A percentile compares a stretch with the other conserved stretches of the same genome.
These are phyloP conservation scores for Argopecten irradians DNA, from an alignment of 1,140 invertebrate species.

Conservation along the genomic window DNA sequence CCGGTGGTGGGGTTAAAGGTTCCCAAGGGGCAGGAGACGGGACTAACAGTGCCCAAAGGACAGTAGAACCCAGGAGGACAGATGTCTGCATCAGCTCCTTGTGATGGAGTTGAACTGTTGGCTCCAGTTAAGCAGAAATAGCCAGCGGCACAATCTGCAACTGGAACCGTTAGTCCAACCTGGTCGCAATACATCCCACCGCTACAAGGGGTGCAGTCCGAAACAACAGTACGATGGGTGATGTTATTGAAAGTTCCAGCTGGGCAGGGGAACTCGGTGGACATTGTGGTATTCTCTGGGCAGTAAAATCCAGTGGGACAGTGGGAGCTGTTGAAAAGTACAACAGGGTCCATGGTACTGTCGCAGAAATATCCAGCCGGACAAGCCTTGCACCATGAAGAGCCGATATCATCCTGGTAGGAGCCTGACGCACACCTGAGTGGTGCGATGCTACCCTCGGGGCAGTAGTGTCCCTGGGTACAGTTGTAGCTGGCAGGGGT, in stretches of 20 bases:
- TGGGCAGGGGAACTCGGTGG: constrained; percentile 68
- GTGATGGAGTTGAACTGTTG: constrained; percentile 65
- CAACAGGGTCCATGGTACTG: constrained; percentile 65
- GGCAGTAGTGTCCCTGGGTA: constrained; percentile 71
- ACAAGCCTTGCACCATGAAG: constrained; percentile 67
- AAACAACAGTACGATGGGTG: constrained; percentile 59
- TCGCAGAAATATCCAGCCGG: constrained; percentile 73
- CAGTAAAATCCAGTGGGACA: constrained; percentile 72
- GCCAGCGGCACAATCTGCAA: constrained; percentile 66
- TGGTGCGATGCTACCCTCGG: constrained; percentile 58
- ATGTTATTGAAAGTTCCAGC: constrained; percentile 71
- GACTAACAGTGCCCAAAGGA: constrained; percentile 58
- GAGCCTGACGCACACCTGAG: constrained; percentile 64
- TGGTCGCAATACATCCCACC: constrained; percentile 72
- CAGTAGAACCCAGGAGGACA: constrained; percentile 73
- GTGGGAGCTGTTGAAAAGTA: constrained; percentile 65
- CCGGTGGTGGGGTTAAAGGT: constrained; percentile 65
- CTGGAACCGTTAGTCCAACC: constrained; percentile 61
- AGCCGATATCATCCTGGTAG: constrained; percentile 69
- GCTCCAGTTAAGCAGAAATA: constrained; percentile 71
- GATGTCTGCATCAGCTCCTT: constrained; percentile 60
- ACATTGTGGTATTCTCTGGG: constrained; percentile 63
- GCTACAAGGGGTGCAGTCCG: constrained; percentile 67
- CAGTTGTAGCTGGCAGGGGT: constrained; percentile 67
- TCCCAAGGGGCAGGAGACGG: constrained; percentile 67